Conservation (phyloP, 2,113 vertebrate genomes). For the Acrocephalus arundinaceus region DNA sequence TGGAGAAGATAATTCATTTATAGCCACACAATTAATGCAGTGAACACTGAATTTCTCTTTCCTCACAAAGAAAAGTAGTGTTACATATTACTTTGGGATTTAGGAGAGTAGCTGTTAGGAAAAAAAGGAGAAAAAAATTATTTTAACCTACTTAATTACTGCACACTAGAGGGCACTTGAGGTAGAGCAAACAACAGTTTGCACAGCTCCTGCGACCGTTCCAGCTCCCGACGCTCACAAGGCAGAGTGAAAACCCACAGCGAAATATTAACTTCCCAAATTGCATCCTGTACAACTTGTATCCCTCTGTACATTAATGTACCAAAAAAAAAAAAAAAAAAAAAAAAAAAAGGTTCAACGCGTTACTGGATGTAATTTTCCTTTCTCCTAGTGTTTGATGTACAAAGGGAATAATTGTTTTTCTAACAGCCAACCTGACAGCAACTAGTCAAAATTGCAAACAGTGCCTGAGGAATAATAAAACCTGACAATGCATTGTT, state of each 20-base stretch:
- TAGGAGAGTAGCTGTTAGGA: background rate
- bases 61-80: background rate
- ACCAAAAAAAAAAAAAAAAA: background rate
- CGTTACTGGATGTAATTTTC: background rate
- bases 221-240: background rate
- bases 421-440: background rate
- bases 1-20: background rate
- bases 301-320: background rate
- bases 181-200: constrained; percentile 67
- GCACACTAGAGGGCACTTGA: constrained; percentile 95
- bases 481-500: background rate
- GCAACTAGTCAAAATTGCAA: constrained; percentile 50
- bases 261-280: background rate
- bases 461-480: background rate
- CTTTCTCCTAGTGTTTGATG: background rate
- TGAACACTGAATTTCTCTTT: constrained; percentile 4
- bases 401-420: background rate
- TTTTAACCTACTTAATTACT: constrained; percentile 66
- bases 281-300: background rate
- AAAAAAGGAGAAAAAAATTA: background rate
- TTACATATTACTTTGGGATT: background rate
- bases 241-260: background rate
- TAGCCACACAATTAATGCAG: background rate
- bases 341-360: background rate
- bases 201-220: background rate